Base-by-base conservation (phyloP, 2,888 invertebrate genomes). In the Trichogramma evanescens region DNA sequence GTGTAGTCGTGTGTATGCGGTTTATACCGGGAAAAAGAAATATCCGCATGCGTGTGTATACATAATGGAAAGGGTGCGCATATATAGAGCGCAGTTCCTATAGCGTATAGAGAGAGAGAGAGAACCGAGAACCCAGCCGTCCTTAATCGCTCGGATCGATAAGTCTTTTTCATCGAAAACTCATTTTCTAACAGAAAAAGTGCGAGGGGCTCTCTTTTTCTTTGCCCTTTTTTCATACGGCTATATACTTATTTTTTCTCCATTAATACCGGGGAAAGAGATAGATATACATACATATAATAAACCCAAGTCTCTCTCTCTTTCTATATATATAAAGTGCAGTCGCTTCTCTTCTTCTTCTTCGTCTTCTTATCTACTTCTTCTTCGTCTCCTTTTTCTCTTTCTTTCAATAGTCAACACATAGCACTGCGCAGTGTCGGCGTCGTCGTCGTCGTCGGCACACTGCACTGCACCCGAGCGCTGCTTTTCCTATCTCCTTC, bases 321-420 rank as follows among this genome's bases (percentile, higher is more conserved):
- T 44, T 41, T 38, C 41, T 26, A 26, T 26, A 26, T 26, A 26
- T 26, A 26, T 26, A 26, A 26, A 26, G n/a, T 39, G 44, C 44
- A 6, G 45, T 51, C 56, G 44, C 52, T 51, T 56, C 56, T 44
- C 57, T 43, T 58, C 58, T 48, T 57, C 49, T 56, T 51, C 52
- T 52, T 44, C 57, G 45, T 58, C 58, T 51, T 57, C 60, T 56
- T 56, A 54, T 61, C 53, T 54, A 49, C 60, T 56, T 56, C 53
- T 49, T 59, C 51, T 50, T 51, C 26, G 26, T 26, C 26, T 26
- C 26, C 26, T 26, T 26, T 26, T 26, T 26, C 26, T 26, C 26
- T 26, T 26, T 26, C 26, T 26, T 26, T 26, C 26, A 26, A 26
- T 26, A 26, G 26, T 26, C 26, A 26, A 26, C 26, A 26, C 26